Base-by-base conservation (phyloP, 2,113 vertebrate genomes). In the Rana temporaria region DNA sequence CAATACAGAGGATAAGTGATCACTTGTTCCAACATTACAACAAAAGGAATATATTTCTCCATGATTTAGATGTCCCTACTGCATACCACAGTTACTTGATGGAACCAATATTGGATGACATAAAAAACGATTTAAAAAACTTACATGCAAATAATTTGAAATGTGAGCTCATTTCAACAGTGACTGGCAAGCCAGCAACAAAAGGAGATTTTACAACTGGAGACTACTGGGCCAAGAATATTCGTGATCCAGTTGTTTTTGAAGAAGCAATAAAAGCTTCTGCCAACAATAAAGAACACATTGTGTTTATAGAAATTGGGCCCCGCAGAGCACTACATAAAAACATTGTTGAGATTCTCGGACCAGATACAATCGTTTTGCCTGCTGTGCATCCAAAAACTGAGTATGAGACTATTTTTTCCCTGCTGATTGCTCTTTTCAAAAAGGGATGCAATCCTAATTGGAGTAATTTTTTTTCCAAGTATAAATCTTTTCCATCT, bases 21-120 rank as follows among this genome's bases (percentile, higher is more conserved):
- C 89, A 89, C 32, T 84, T 96, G 76, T 88, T 85, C 79, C 85
- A 82, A 66, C 59, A 59, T 24, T 93, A 92, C 78, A 66, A 76
- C 18, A 80, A 86, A 26, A 90, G 87, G 68, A 93, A 94, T 30
- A 57, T 95, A 59, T 96, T 96, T 81, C 93, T 96, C 42, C 91
- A 84, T 55, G 57, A 88, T 57, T 85, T 96, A 84, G 90, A 92
- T 84, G 91, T 95, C 12, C 90, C 94, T 24, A 90, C 86, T 79
- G 95, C 95, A 0, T 97, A 95, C 78, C 96, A 97, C 76, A 96
- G 96, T 85, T 89, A 92, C 34, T 91, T 94, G 89, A 95, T 96
- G 94, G 93, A 96, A 77, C 85, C 87, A 52, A 91, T 97, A 71
- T 72, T 96, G 0, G 53, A 81, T 4, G 89, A 93, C 30, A 55